phyloP scores from a whole-genome alignment of 2,888 invertebrate genomes.

The Ormyrus labotus region DNA sequence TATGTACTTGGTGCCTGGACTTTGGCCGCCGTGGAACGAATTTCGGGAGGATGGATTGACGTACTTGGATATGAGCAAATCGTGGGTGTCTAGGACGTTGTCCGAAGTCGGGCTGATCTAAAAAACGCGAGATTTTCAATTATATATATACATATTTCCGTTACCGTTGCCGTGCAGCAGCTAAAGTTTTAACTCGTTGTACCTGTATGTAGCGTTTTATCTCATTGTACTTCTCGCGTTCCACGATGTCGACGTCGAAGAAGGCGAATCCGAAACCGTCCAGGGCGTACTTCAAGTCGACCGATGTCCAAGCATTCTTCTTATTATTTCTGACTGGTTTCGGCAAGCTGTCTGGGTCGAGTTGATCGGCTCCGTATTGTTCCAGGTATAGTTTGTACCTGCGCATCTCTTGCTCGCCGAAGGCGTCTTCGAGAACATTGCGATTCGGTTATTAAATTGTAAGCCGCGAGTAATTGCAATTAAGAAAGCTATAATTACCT shows the following conservation, averaged over 20 bases:
- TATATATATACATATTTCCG: no score
- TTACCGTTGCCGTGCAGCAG: no score
- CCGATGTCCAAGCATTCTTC: background rate
- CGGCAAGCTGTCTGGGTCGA: background rate
- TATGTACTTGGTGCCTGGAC: background rate
- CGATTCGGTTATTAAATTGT: background rate
- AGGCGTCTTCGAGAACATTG: background rate
- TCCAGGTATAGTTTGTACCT: slow-evolving; percentile 3
- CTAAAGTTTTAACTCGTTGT: background rate
- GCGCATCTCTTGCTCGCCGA: background rate
- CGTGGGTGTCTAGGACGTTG: slow-evolving; percentile 15
- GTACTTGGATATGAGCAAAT: slow-evolving; percentile 27
- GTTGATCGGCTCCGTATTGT: slow-evolving; percentile 5
- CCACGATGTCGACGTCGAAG: slow-evolving; percentile 48
- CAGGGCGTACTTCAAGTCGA: slow-evolving; percentile 29
- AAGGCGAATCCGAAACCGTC: slow-evolving; percentile 53
- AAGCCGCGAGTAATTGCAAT: background rate
- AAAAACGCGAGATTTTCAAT: background rate
- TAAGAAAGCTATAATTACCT: background rate
- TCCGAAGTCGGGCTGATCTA: slow-evolving; percentile 42
- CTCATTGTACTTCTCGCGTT: background rate
- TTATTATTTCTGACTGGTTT: no score
- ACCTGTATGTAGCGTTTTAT: slow-evolving; percentile 38
- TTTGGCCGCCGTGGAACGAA: no score
- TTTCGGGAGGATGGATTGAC: background rate